Conservation (phyloP, 2,888 invertebrate species). For the Entomobrya multifasciata region DNA sequence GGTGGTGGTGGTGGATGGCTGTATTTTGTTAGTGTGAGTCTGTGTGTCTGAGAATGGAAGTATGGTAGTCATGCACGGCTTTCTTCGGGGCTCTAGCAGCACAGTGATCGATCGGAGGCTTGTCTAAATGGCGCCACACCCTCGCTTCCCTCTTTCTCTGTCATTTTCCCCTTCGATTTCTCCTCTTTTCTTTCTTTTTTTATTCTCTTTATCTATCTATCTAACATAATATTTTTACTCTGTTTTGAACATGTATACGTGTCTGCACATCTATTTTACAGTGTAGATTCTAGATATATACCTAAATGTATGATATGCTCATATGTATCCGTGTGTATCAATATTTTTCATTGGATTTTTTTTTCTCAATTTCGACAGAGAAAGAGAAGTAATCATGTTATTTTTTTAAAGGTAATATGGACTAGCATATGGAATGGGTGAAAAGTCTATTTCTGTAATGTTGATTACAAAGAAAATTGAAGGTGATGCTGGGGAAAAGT, state of each 20-base stretch:
- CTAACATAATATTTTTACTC: neutral
- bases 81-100: conserved; percentile 63
- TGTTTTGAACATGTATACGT: neutral
- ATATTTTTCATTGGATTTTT: neutral
- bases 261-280: too few relatives aligned
- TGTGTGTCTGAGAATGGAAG: neutral
- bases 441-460: too few relatives aligned
- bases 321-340: neutral
- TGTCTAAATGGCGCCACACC: conserved; percentile 75
- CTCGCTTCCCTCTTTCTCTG: conserved; percentile 71
- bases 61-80: conserved; percentile 60
- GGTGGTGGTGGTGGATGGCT: neutral
- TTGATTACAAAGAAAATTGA: neutral
- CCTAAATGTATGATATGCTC: neutral
- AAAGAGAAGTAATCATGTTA: neutral
- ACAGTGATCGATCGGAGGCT: conserved; percentile 74
- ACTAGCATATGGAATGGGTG: too few relatives aligned
- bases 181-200: conserved; percentile 51
- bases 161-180: conserved; percentile 48
- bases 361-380: neutral
- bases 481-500: neutral
- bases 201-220: conserved; percentile 13
- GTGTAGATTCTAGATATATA: neutral
- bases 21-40: neutral
- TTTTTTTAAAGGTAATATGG: too few relatives aligned